Evolutionary conservation across 2,888 invertebrate species (phyloP), one percentile per base, ranked within the genome.

Genomic region (Caenorhabditis sp.): DNA sequence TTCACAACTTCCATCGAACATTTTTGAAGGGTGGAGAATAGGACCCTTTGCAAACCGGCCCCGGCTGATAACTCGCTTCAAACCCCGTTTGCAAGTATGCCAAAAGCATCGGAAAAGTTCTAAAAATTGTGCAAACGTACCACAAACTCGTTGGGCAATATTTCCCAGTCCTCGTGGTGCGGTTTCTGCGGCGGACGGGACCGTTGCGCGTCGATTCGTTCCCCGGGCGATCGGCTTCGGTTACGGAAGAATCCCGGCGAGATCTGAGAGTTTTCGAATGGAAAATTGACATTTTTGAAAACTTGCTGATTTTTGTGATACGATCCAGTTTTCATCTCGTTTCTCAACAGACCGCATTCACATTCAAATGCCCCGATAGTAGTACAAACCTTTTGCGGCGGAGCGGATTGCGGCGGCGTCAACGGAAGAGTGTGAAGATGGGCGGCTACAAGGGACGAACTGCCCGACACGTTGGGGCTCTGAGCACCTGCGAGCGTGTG

Each of bases 341-440:
- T n/a, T n/a, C n/a, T n/a, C n/a, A n/a, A n/a, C n/a, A n/a, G n/a
- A n/a, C n/a, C n/a, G n/a, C n/a, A n/a, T n/a, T n/a, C n/a, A n/a
- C n/a, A n/a, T n/a, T n/a, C n/a, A n/a, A 43, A 46, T 15, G 24
- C 22, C 6, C 22, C 2, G 26, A 8, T 2, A 17, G 9, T 8
- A 4, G 11, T 7, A 46, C 3, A 43, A 43, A 20, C 7, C 20
- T 88, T 87, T 39, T 87, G 86, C 6, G 88, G 88, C 2, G 88
- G 88, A 0, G 88, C 88, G 8, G 84, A 84, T 75, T 88, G 88
- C 1, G 88, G 88, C 3, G 88, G 88, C 3, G 88, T 88, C n/a
- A 88, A 72, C 11, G 87, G 82, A 2, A 83, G 74, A 2, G 82
- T 56, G 37, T 82, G 81, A 1, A 83, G 76, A 52, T 77, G 76